Base-by-base conservation (phyloP, 92 coral and sea anemone species). In the Phymanthus crucifer region DNA sequence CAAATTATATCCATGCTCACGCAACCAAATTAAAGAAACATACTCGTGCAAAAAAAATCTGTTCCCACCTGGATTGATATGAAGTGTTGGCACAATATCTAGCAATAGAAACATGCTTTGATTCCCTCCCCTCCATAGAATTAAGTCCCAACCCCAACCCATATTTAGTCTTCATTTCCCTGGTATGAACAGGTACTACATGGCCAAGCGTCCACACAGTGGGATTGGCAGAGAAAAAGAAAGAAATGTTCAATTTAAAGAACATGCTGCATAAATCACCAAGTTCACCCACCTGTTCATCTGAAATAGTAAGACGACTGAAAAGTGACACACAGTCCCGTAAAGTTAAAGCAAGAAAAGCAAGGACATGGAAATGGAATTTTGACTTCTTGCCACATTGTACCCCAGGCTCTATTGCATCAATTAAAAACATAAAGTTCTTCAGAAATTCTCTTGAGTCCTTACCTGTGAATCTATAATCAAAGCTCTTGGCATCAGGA, bases 111-210 rank as follows among this genome's bases (percentile, higher is more conserved):
- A 76, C 80, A 56, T 76, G 80, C 34, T 76, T 76, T 16, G 70
- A 76, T 21, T 76, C 70, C 45, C 80, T 66, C 64, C 75, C 83
- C 83, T 78, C 75, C 75, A 78, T 78, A 24, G 83, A 78, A 78
- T 66, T 79, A n/a, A 79, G 66, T 6, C 75, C 83, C 50, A 79
- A 43, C 64, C 75, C 83, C 75, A 79, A 27, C 64, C 76, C 83
- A 69, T 79, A 79, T 76, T 64, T 79, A 67, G 23, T 32, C 45
- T 79, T 46, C 76, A 79, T 79, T 70, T 68, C 83, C 27, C 18
- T 78, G 35, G 66, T 48, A 33, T 78, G 83, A 3, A 24, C 66
- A 21, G 83, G 75, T 5, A 78, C 83, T n/a, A 78, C 75, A 45
- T 79, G 24, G 17, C 83, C 75, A 23, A 79, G 32, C 17, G 83